These are phyloP conservation scores for Gisinianus flammeolus DNA, from an alignment of 2,888 invertebrate genomes.

Conservation along the genomic window DNA sequence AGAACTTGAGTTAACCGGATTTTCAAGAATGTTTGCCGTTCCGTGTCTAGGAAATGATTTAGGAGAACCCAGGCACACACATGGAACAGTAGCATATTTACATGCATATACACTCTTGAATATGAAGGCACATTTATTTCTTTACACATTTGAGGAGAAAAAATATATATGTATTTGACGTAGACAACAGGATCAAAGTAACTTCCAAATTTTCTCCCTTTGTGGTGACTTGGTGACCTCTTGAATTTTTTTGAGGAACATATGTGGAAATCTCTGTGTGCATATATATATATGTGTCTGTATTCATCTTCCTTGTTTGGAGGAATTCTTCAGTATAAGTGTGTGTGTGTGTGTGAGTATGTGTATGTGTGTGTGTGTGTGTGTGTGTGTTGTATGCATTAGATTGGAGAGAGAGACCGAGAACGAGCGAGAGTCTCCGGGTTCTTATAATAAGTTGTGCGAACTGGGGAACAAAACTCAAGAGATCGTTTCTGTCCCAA, in stretches of 20 bases:
- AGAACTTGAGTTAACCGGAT: conserved; percentile 24
- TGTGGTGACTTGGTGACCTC: conserved; percentile 36
- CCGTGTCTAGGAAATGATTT: conserved; percentile 37
- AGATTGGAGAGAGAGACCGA: not conserved
- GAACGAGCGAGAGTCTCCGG: too few relatives aligned
- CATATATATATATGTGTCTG: too few relatives aligned
- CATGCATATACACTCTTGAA: not conserved
- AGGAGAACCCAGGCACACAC: conserved; percentile 20
- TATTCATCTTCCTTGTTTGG: conserved; percentile 18
- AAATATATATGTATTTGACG: not conserved
- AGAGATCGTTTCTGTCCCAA: conserved; percentile 29
- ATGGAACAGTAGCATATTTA: conserved; percentile 13
- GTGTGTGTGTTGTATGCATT: not conserved
- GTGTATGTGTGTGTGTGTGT: not conserved
- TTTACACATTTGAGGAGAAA: not conserved
- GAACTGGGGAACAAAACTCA: not conserved
- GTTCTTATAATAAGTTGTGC: conserved; percentile 12
- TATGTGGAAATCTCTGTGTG: conserved; percentile 23
- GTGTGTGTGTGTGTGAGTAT: not conserved
- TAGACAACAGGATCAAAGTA: not conserved
- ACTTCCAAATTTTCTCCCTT: conserved; percentile 27
- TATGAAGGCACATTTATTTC: too few relatives aligned
- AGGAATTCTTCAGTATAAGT: conserved; percentile 1
- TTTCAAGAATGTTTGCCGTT: conserved; percentile 30
- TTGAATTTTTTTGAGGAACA: conserved; percentile 32